Conservation (phyloP, 2,113 vertebrate species). For the Collichthys lucidus region DNA sequence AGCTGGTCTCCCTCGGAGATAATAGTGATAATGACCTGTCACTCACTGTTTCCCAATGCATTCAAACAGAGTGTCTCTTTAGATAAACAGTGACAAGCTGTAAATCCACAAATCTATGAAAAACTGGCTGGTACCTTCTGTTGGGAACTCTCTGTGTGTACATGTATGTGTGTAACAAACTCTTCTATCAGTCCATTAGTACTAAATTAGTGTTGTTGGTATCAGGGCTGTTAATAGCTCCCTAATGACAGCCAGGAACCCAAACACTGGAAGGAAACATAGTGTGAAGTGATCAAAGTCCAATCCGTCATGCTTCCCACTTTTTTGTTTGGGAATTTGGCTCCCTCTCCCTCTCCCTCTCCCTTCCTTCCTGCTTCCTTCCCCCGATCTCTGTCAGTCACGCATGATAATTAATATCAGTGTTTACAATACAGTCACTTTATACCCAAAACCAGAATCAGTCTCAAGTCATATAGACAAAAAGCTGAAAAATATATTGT, state of each 20-base stretch:
- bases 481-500: neutral
- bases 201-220: slow-evolving; percentile 12
- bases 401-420: slow-evolving; percentile 1
- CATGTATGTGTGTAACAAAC: neutral
- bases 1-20: neutral
- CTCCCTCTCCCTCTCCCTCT: slow-evolving; percentile 17
- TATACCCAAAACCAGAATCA: neutral
- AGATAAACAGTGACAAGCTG: neutral
- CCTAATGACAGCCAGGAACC: neutral
- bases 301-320: neutral
- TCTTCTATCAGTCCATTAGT: neutral
- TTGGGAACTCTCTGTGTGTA: no score
- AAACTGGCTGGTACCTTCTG: no score
- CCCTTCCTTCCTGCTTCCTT: slow-evolving; percentile 61
- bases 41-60: neutral
- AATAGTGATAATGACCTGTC: slow-evolving; percentile 18
- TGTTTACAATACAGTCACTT: neutral
- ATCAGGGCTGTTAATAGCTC: slow-evolving; percentile 26
- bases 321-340: slow-evolving; percentile 4
- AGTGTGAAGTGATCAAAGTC: slow-evolving; percentile 7
- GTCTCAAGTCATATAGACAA: neutral
- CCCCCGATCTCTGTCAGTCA: neutral
- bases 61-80: neutral
- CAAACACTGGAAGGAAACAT: neutral
- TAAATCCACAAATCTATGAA: no score